A percentile compares a stretch with the other conserved stretches of the same genome.
Evolutionary conservation across 2,113 vertebrate genomes (phyloP).

Genomic region (Phoenicopterus ruber): DNA sequence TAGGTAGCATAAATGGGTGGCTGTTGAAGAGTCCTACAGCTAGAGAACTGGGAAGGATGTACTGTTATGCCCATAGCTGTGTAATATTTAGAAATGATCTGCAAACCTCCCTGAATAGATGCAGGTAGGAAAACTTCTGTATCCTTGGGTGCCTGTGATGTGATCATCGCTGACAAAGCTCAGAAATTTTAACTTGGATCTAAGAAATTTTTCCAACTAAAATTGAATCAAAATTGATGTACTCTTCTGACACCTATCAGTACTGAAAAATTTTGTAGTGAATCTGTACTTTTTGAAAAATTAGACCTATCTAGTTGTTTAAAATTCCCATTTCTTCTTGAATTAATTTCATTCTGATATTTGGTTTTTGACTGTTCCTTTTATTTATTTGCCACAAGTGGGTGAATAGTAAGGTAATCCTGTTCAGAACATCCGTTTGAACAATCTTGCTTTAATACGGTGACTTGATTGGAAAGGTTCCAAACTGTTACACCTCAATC

Average conservation of each 20-base stretch:
- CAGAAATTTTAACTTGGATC: background rate
- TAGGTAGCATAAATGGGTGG: background rate
- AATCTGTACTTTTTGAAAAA: background rate
- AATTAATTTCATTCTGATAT: background rate
- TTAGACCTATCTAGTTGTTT: background rate
- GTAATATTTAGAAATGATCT: background rate
- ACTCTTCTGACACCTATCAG: background rate
- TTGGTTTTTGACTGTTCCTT: background rate
- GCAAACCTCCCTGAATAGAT: background rate
- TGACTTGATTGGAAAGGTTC: background rate
- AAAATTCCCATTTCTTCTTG: background rate
- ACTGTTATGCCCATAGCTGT: background rate
- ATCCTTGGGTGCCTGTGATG: background rate
- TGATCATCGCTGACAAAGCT: background rate
- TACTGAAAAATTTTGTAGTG: background rate
- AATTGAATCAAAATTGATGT: background rate
- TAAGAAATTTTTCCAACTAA: background rate
- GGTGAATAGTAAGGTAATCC: background rate
- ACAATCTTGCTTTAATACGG: background rate
- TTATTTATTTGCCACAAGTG: background rate
- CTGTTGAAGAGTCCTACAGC: background rate
- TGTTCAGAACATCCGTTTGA: background rate
- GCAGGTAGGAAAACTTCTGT: rapidly evolving
- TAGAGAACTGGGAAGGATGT: background rate
- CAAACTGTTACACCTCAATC: background rate